Evolutionary conservation across 2,797 vertebrate species (phyloP).

Genomic region (Tolypeutes matacus): DNA sequence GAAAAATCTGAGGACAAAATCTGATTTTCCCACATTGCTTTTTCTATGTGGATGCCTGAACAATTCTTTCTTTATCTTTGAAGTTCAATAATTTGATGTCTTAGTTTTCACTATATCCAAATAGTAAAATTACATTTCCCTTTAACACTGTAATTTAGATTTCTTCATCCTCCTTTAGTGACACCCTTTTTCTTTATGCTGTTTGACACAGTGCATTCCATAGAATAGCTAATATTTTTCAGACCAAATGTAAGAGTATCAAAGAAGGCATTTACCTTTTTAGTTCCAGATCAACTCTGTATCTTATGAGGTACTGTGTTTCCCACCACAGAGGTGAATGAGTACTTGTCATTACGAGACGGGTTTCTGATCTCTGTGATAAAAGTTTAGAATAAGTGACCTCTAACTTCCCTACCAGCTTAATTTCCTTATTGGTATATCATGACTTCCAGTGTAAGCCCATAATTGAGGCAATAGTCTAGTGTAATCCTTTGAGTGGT

Average conservation of each 20-base stretch:
- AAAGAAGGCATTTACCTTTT: not conserved
- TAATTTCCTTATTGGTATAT: not conserved
- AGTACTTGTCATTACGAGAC: not conserved
- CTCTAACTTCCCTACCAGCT: not conserved
- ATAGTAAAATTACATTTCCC: not conserved
- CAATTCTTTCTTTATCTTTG: constrained; percentile 34
- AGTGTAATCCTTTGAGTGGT: constrained; percentile 1
- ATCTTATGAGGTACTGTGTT: not conserved
- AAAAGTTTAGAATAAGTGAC: not conserved
- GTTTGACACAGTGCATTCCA: not conserved
- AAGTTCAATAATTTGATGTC: constrained; percentile 12
- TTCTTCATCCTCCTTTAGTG: not conserved
- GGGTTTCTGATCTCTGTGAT: not conserved
- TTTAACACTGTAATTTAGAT: not conserved
- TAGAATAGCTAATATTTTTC: constrained; percentile 3
- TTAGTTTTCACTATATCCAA: not conserved
- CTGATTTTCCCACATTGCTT: constrained; percentile 13
- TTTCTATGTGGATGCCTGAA: not conserved
- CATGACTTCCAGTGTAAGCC: not conserved
- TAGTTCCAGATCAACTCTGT: not conserved
- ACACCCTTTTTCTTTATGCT: not conserved
- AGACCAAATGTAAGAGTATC: not conserved
- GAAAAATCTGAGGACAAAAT: not conserved
- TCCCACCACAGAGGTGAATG: not conserved
- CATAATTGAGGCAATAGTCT: not conserved